Base-by-base conservation (phyloP, 2,888 invertebrate genomes). In the Odontothrips loti region DNA sequence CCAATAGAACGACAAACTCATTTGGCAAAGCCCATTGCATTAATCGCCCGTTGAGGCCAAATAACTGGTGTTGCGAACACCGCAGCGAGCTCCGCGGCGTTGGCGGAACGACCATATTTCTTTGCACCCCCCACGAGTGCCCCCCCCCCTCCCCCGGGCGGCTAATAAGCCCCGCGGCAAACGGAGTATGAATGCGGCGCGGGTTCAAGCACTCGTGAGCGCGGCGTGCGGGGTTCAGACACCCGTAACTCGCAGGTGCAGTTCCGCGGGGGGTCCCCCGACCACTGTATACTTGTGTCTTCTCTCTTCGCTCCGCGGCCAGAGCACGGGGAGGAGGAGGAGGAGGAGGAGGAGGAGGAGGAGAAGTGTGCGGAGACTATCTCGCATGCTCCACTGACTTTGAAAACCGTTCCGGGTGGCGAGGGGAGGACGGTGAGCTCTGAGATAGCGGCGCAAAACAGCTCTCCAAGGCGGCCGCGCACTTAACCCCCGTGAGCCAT, bases 381-480 rank as follows among this genome's bases (percentile, higher is more conserved):
- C 68, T 68, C 68, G 68, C 68, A 68, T 68, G 68, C 68, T 68
- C 68, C 68, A 68, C n/a, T 68, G 68, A 68, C 68, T 68, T 68
- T 68, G 68, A 68, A 68, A 68, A 68, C 68, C 68, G 68, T 68
- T 68, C 68, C 68, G 68, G 34, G 68, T 68, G 68, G n/a, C 68
- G 68, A 23, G 23, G 68, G 11, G n/a, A 17, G n/a, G 63, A n/a
- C 48, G 12, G 48, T 9, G 48, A 12, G 63, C 34, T 43, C 34
- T 43, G 34, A 68, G 68, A 68, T 68, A 68, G 68, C 23, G 23
- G 68, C 23, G 23, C 68, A 68, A 68, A 68, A 68, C 68, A 68
- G 68, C 68, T 68, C 68, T 68, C 68, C 23, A 68, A 68, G 68
- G 68, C 68, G 68, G 68, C 23, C 68, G 68, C 68, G 68, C 68